Evolutionary conservation across 2,113 vertebrate genomes (phyloP), one percentile per base, ranked within the genome.

Genomic region (Mesembrinibis cayennensis): DNA sequence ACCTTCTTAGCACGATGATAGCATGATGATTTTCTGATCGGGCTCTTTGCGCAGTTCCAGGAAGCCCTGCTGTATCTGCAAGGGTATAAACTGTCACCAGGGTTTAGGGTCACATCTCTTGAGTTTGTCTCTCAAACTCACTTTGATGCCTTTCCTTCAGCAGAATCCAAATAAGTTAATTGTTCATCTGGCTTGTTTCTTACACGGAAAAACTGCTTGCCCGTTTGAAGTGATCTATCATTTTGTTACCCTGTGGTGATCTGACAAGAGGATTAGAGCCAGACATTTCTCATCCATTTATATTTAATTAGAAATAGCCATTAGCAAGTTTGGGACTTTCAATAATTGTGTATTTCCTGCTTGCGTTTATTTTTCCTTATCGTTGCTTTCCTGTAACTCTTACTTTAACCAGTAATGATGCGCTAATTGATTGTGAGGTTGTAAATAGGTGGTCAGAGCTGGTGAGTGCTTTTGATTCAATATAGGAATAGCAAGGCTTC

Each of bases 211-310:
- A 90, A 34, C 66, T 67, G 13, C 56, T 94, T 88, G 36, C 32
- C 21, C 0, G 0, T 27, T 26, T 84, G 73, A 87, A 63, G 18
- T 36, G 32, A 88, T 77, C 58, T 44, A n/a, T 92, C 14, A 44
- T 72, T 95, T 93, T 88, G 38, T 93, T 92, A 92, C 67, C 63
- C 50, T 62, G 22, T 63, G 50, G 58, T 86, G 67, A 90, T 70
- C 53, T 88, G 67, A 77, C 23, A 47, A 58, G 45, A 86, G 32
- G 21, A 70, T 90, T 87, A 95, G 69, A 90, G 73, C 16, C 50
- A 96, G 90, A 74, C 74, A 22, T 92, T 90, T 90, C 85, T 96
- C 85, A 94, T 90, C 71, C 85, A 90, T 96, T 86, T 90, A 94
- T 93, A 92, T 96, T 96, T 96, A 50, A 96, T 96, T 89, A 90